Conservation (phyloP, 1,140 invertebrate genomes). For the Drosophila arawakana region DNA sequence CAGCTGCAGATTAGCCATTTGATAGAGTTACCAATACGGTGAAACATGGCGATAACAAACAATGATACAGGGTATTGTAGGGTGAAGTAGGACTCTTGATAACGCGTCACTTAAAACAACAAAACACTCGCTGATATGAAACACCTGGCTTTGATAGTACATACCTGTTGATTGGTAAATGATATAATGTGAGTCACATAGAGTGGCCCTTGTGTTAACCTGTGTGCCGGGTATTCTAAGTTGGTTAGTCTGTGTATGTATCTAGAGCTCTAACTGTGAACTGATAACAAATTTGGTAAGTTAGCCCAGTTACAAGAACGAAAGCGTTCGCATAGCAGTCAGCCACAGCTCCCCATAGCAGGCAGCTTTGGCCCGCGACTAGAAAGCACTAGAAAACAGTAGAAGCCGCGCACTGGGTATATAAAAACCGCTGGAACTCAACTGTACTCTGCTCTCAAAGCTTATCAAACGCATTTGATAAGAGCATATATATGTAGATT, state of each 20-base stretch:
- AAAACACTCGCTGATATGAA: background rate
- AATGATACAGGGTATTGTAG: background rate
- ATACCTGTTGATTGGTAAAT: slow-evolving; percentile 21
- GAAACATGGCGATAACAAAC: background rate
- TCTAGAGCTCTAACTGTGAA: no score
- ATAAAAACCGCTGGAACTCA: no score
- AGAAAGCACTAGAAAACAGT: no score
- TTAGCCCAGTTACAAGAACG: no score
- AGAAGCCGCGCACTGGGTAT: no score
- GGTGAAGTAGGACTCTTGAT: background rate
- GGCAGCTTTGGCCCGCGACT: no score
- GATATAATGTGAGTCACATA: slow-evolving; percentile 40
- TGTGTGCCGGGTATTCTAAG: no score
- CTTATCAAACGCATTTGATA: slow-evolving; percentile 39
- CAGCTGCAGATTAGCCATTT: slow-evolving; percentile 32
- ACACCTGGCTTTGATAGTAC: slow-evolving; percentile 28
- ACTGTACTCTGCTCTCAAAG: no score
- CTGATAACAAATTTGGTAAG: no score
- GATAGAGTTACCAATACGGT: slow-evolving; percentile 1
- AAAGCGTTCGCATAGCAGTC: no score
- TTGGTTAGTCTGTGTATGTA: no score
- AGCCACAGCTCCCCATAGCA: no score
- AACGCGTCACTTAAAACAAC: slow-evolving; percentile 14
- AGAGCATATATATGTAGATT: background rate
- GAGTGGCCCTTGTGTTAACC: background rate